A percentile compares a stretch with the other conserved stretches of the same genome.
Evolutionary conservation across 2,888 invertebrate genomes (phyloP).

Genomic region (Trissolcus brochymenae): DNA sequence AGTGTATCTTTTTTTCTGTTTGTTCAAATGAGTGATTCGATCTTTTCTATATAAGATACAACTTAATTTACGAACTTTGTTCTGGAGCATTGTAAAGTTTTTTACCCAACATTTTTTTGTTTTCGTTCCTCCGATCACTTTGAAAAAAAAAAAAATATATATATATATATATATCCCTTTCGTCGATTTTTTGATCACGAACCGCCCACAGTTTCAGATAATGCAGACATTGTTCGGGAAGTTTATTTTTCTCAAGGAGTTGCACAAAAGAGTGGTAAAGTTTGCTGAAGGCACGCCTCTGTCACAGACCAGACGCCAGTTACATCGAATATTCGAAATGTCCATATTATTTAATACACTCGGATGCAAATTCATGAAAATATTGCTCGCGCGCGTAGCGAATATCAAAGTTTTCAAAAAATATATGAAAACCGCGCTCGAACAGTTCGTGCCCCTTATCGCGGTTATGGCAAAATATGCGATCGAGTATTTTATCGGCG

Average conservation of each 20-base stretch:
- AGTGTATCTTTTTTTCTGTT: too few relatives aligned
- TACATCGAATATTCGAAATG: conserved; percentile 40
- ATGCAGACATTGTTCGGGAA: conserved; percentile 19
- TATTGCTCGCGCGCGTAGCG: conserved; percentile 39
- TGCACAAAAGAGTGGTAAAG: conserved; percentile 25
- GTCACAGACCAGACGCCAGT: conserved; percentile 27
- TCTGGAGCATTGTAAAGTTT: too few relatives aligned
- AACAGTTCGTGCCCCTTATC: conserved; percentile 51
- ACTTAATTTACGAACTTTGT: too few relatives aligned
- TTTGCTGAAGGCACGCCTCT: conserved; percentile 25
- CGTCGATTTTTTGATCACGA: conserved; percentile 1
- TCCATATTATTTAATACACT: conserved; percentile 42
- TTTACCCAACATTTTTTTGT: too few relatives aligned
- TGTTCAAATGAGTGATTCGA: too few relatives aligned
- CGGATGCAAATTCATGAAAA: conserved; percentile 47
- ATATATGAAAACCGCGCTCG: conserved; percentile 35
- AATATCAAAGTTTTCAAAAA: conserved; percentile 33
- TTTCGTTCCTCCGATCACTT: background rate
- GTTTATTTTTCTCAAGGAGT: conserved; percentile 24
- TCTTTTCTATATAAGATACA: too few relatives aligned
- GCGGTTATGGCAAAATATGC: conserved; percentile 38
- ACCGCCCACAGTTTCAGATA: conserved; percentile 21
- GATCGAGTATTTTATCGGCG: conserved; percentile 53
- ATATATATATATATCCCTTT: too few relatives aligned
- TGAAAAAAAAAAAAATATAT: background rate